These are phyloP conservation scores for Ophonus ardosiacus DNA, from an alignment of 2,888 invertebrate species.

Conservation along the genomic window DNA sequence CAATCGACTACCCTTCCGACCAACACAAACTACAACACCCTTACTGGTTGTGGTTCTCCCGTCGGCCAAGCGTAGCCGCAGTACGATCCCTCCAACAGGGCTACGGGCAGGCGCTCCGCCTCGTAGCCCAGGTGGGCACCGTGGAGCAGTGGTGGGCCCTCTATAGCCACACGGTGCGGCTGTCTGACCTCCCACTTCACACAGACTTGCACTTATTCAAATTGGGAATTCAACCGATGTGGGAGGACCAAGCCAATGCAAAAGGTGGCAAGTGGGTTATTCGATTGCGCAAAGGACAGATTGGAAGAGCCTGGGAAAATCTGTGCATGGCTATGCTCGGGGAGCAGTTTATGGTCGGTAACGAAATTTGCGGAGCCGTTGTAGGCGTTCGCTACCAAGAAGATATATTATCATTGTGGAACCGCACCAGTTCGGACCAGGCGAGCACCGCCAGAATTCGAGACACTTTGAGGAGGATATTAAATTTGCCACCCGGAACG, in stretches of 20 bases:
- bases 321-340: slow-evolving; percentile 98
- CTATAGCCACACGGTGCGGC: slow-evolving; percentile 94
- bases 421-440: slow-evolving; percentile 94
- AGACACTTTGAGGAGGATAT: slow-evolving; percentile 95
- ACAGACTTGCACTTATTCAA: slow-evolving; percentile 98
- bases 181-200: slow-evolving; percentile 92
- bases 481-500: slow-evolving; percentile 95
- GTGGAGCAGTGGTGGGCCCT: slow-evolving; percentile 99
- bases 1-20: slow-evolving; percentile 86
- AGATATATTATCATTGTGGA: slow-evolving; percentile 98
- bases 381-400: slow-evolving; percentile 97
- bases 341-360: slow-evolving; percentile 98
- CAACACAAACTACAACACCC: slow-evolving; percentile 96
- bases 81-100: slow-evolving; percentile 72
- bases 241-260: slow-evolving; percentile 98
- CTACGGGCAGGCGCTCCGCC: slow-evolving; percentile 86
- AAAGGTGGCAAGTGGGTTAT: slow-evolving; percentile 98
- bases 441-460: slow-evolving; percentile 93
- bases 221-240: slow-evolving; percentile 99
- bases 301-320: slow-evolving; percentile 99
- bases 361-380: slow-evolving; percentile 98
- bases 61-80: slow-evolving; percentile 75
- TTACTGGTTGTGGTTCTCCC: slow-evolving; percentile 91
- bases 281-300: slow-evolving; percentile 94
- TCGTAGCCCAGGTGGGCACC: slow-evolving; percentile 91